Base-by-base conservation (phyloP, 2,113 vertebrate genomes). In the Eretmochelys imbricata region DNA sequence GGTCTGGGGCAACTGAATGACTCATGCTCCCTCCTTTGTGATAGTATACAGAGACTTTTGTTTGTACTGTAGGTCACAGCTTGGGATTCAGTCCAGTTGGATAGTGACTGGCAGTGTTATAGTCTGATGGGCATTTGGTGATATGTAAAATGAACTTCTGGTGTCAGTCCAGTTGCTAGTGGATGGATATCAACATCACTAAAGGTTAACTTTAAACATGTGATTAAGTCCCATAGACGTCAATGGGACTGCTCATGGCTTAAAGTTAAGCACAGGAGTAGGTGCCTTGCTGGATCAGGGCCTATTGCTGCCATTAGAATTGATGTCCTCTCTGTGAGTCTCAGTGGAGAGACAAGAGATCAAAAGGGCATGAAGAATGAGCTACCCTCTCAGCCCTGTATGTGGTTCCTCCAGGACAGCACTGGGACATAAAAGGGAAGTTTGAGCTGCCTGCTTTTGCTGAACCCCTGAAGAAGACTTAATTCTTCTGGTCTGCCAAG, bases 1-100 rank as follows among this genome's bases (percentile, higher is more conserved):
- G 65, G n/a, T 38, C 17, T 38, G 65, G 10, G n/a, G n/a, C n/a
- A 54, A 27, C 12, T 79, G 59, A 0, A 0, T 85, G 46, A 29
- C 35, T 78, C 5, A 86, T 51, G 89, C 48, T 82, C 80, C 12
- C 10, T 27, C 29, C 53, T 84, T 19, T 5, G 2, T 91, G 11
- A 53, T 87, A 20, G 81, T 25, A 72, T 3, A 87, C 22, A 83
- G 92, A 88, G 57, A n/a, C 19, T 91, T 87, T 8, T 2, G 31
- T 87, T 94, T 94, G 57, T 38, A 31, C 27, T 90, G 17, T 84
- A 46, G n/a, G 59, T 89, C 83, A 65, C 8, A 59, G 42, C 6
- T 72, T 84, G 17, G 1, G 69, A 86, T 94, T 91, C 42, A 27
- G 20, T 82, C 76, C 86, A 25, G 89, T 90, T 76, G 83, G 54